Conservation (phyloP, 2,113 vertebrate species). For the Asarcornis scutulata region DNA sequence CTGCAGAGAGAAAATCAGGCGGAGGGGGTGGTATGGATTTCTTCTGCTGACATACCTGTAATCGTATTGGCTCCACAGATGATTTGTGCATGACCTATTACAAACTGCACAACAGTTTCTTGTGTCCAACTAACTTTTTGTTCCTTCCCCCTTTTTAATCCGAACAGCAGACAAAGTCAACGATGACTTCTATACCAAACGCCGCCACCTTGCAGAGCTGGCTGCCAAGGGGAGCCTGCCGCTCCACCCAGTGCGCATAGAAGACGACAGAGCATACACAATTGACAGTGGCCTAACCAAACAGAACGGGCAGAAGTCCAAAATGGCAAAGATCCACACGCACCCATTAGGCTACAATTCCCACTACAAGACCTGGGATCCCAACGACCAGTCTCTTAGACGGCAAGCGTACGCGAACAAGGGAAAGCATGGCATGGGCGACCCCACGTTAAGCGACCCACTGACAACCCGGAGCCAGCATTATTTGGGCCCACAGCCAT, state of each 20-base stretch:
- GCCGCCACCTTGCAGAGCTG: constrained; percentile 90
- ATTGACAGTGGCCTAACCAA: constrained; percentile 86
- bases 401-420: constrained; percentile 88
- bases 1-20: neutral
- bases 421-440: constrained; percentile 85
- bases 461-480: constrained; percentile 89
- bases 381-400: constrained; percentile 88
- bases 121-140: constrained; percentile 12
- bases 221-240: constrained; percentile 90
- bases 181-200: constrained; percentile 92
- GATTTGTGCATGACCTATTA: neutral
- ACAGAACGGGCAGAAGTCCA: constrained; percentile 89
- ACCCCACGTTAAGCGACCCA: constrained; percentile 86
- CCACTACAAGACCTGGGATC: constrained; percentile 94
- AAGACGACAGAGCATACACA: constrained; percentile 88
- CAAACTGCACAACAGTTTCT: neutral
- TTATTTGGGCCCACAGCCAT: constrained; percentile 93
- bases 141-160: neutral
- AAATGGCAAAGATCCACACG: constrained; percentile 80
- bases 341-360: constrained; percentile 90
- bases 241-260: constrained; percentile 87
- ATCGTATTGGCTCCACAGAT: neutral
- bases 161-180: constrained; percentile 91
- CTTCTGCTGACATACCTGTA: neutral
- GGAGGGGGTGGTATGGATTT: neutral